Evolutionary conservation across 2,888 invertebrate species (phyloP), one percentile per base, ranked within the genome.

Genomic region (Drosophila fungiperda): DNA sequence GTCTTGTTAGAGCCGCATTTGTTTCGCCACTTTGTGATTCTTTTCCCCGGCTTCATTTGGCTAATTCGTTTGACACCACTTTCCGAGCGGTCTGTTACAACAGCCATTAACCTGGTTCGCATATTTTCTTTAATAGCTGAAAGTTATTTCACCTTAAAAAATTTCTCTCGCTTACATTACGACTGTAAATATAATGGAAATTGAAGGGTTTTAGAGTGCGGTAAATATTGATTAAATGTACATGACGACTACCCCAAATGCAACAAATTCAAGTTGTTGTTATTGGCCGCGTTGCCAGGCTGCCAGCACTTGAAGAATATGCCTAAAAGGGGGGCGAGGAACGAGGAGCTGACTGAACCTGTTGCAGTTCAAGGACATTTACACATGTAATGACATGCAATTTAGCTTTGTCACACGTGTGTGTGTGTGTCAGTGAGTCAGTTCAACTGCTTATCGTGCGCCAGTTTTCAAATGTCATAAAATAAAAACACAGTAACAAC

Each of bases 341-440:
- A 12, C 6, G 29, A 20, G 35, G 23, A 36, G 36, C 26, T n/a
- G 15, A 36, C 29, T 50, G 77, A 78, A 78, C 78, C 74, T 78
- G 78, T 78, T 78, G 78, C 78, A 68, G 54, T 57, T 59, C 70
- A 78, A 78, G 78, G 78, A 78, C 73, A 72, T 53, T 62, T 53
- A 73, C 17, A 49, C 54, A 54, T 36, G 54, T 36, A 54, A 54
- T 26, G 40, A 9, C 36, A 40, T 74, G 74, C 73, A 74, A 61
- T 52, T 66, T 35, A 57, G 23, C 50, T 29, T n/a, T 29, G 29
- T 35, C 50, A 23, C 29, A 17, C 29, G n/a, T 42, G 12, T n/a
- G 6, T 17, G 38, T 17, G 8, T 26, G 49, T 40, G 48, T 12
- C 40, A 7, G 42, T 78, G 78, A 78, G 70, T 78, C 78, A 78